Evolutionary conservation across 2,797 vertebrate genomes (phyloP), one percentile per base, ranked within the genome.

Genomic region (Harpagifer antarcticus): DNA sequence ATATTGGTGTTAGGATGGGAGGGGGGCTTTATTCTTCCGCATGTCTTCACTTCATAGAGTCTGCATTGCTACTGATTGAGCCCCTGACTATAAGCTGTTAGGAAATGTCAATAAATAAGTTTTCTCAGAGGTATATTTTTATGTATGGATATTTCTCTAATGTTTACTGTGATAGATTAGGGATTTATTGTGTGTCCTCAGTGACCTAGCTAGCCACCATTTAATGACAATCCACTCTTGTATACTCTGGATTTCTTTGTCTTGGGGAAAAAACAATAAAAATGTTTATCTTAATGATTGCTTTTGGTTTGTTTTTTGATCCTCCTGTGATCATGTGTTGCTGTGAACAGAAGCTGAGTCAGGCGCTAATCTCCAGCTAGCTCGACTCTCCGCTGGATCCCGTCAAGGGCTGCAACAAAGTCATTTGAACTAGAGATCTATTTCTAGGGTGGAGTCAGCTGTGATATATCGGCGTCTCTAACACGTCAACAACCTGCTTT

Each of bases 61-160:
- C 85, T 90, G 82, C 71, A 63, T 79, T 70, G 81, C 87, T 90
- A 85, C 81, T 83, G 84, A 87, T 82, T 53, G 78, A 90, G 80
- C 88, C 82, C 81, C 88, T 81, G 83, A 88, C 81, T 73, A 56
- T 84, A 90, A 88, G 88, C 91, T 92, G 87, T 92, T 90, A 81
- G 76, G 79, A 85, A 70, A 78, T 79, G 74, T 87, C 84, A 67
- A 83, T 80, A 78, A 84, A 79, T 85, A 69, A 71, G 68, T 83
- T 70, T 84, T 89, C 81, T 88, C 90, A 91, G 89, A 93, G 85
- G 77, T 89, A 83, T 89, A 92, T 93, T 93, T 92, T 91, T 88
- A 82, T 85, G 76, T 89, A 82, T 88, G 81, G 91, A 85, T 83
- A 81, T 87, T 83, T 89, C 83, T 89, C 81, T 70, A 77, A 76